These are phyloP conservation scores for Peribatodes rhomboidaria DNA, from an alignment of 2,888 invertebrate species.

Conservation along the genomic window DNA sequence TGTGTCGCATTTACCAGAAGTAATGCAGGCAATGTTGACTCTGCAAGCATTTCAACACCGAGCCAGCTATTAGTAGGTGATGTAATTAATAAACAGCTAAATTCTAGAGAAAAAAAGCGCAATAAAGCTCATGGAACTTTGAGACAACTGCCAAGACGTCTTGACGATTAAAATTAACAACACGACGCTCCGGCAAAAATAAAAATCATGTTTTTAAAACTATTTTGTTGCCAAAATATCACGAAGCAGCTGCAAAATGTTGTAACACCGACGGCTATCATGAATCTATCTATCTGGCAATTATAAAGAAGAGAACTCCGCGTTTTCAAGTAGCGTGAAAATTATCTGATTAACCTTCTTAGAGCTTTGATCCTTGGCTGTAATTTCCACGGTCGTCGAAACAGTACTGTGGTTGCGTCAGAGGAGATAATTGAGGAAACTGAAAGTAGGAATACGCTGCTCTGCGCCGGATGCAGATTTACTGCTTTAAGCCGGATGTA, in stretches of 20 bases:
- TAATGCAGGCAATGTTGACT: conserved; percentile 19
- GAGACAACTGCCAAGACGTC: conserved; percentile 82
- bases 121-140: conserved; percentile 78
- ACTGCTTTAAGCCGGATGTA: conserved; percentile 39
- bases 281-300: conserved; percentile 43
- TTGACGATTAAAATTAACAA: conserved; percentile 82
- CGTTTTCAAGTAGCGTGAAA: conserved; percentile 13
- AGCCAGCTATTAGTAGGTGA: conserved; percentile 52
- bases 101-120: conserved; percentile 68
- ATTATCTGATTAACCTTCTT: conserved; percentile 33
- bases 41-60: conserved; percentile 24
- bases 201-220: conserved; percentile 75
- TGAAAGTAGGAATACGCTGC: conserved; percentile 35
- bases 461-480: conserved; percentile 51
- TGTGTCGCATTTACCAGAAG: conserved; percentile 18
- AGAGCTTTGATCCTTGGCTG: conserved; percentile 45
- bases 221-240: conserved; percentile 79
- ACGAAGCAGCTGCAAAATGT: conserved; percentile 75
- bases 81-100: conserved; percentile 76
- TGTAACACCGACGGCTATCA: conserved; percentile 52
- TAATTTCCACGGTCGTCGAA: conserved; percentile 47
- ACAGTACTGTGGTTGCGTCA: conserved; percentile 39
- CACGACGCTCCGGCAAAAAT: conserved; percentile 68
- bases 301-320: conserved; percentile 38
- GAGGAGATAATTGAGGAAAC: conserved; percentile 48